Evolutionary conservation across 2,797 vertebrate genomes (phyloP).

Genomic region (Scolopax bukidnonensis): DNA sequence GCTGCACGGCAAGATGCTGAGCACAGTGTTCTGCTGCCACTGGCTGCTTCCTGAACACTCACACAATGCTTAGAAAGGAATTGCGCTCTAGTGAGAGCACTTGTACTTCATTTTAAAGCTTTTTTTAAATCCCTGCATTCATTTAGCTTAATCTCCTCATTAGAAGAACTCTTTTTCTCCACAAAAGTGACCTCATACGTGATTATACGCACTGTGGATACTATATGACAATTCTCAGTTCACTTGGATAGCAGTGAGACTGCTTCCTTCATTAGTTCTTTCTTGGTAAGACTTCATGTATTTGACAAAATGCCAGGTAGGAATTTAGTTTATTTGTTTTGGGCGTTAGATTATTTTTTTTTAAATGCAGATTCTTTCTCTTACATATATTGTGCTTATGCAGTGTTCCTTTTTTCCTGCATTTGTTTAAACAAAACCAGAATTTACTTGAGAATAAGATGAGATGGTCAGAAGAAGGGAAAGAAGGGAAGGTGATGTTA

Average conservation of each 20-base stretch:
- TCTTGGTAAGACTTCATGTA: neutral
- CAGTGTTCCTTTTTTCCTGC: neutral
- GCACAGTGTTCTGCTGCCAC: neutral
- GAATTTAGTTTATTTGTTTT: neutral
- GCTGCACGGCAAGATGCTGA: neutral
- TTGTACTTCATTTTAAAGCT: neutral
- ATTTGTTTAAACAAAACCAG: neutral
- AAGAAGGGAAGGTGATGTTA: neutral
- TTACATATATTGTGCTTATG: neutral
- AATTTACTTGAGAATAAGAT: neutral
- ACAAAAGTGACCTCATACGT: neutral
- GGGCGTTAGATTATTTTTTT: neutral
- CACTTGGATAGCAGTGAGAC: neutral
- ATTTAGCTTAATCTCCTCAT: neutral
- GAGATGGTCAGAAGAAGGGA: neutral
- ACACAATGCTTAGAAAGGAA: neutral
- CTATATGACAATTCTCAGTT: neutral
- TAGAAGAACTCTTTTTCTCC: neutral
- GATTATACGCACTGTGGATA: neutral
- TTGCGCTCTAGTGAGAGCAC: neutral
- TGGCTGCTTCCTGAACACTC: neutral
- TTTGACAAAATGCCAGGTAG: neutral
- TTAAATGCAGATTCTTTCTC: neutral
- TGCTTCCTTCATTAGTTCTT: neutral
- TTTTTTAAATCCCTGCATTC: neutral